phyloP scores from a whole-genome alignment of 2,113 vertebrate genomes.

The Oreotrochilus melanogaster region DNA sequence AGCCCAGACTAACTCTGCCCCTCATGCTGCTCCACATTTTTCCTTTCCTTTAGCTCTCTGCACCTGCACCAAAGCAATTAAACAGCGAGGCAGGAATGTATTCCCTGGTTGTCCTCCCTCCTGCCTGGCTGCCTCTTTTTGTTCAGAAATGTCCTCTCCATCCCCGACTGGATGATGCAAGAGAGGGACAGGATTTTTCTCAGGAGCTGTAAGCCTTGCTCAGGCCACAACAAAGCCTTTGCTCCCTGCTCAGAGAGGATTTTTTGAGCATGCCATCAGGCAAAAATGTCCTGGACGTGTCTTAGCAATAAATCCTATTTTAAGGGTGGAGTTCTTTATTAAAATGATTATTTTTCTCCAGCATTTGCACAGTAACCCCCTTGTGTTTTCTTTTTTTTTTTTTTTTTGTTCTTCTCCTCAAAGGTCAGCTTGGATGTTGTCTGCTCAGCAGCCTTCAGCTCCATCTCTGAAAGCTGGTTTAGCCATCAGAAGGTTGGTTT shows the following conservation, averaged over 20 bases:
- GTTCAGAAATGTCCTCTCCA: slow-evolving; percentile 42
- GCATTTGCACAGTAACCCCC: slow-evolving; percentile 18
- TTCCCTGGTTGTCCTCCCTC: background rate
- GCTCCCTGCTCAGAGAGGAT: slow-evolving; percentile 25
- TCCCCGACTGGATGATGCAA: slow-evolving; percentile 5
- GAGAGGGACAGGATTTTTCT: slow-evolving; percentile 37
- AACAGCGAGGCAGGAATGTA: slow-evolving; percentile 36
- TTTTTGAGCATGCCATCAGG: slow-evolving; percentile 50
- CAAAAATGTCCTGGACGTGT: slow-evolving; percentile 44
- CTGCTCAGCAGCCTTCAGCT: slow-evolving; percentile 48
- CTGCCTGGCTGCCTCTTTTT: background rate
- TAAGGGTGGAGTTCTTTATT: slow-evolving; percentile 49
- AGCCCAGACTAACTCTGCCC: background rate
- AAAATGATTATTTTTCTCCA: slow-evolving; percentile 28
- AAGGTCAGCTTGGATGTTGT: slow-evolving; percentile 52
- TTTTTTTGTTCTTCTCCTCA: background rate
- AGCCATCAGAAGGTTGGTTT: slow-evolving; percentile 9
- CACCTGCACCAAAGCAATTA: slow-evolving; percentile 34
- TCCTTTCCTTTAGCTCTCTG: background rate
- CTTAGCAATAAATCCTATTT: slow-evolving; percentile 13
- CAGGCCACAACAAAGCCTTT: slow-evolving; percentile 39
- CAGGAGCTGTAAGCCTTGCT: background rate
- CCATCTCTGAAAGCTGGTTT: slow-evolving; percentile 11
- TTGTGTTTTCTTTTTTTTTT: slow-evolving; percentile 13
- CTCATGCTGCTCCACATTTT: background rate